These are phyloP conservation scores for Rattus rattus DNA, from an alignment of 2,113 vertebrate species.

Conservation along the genomic window DNA sequence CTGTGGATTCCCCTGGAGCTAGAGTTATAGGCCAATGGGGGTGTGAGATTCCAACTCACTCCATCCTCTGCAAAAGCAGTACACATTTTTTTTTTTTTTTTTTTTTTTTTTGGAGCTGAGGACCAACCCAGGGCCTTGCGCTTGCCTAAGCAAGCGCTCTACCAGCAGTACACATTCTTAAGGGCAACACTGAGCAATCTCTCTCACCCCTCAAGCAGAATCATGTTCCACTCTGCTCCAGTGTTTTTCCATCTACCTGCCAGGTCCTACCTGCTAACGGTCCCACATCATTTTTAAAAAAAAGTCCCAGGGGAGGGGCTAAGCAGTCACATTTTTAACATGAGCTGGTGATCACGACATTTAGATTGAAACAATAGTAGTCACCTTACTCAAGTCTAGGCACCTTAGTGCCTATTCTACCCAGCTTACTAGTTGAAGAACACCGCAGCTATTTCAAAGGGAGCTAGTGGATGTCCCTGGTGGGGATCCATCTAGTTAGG, in stretches of 20 bases:
- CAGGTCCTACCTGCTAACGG: background rate
- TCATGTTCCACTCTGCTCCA: background rate
- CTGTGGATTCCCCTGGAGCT: background rate
- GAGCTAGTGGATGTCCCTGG: background rate
- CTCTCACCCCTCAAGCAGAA: background rate
- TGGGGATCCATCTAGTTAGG: conserved; percentile 1
- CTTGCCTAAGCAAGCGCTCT: no score
- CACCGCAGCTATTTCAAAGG: background rate
- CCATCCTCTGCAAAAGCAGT: background rate
- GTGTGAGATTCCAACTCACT: background rate
- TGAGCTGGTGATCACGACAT: background rate
- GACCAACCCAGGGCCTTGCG: no score
- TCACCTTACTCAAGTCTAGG: conserved; percentile 10
- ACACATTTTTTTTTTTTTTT: no score
- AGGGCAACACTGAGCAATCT: background rate
- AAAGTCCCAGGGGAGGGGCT: background rate
- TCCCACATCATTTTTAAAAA: background rate
- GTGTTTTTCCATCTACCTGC: background rate
- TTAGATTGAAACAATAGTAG: background rate
- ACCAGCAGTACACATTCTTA: background rate
- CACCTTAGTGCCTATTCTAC: background rate
- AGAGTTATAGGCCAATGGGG: background rate
- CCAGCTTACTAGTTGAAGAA: background rate
- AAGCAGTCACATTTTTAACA: background rate
- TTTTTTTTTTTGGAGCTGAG: no score